These are phyloP conservation scores for Gibbula magus DNA, from an alignment of 2,888 invertebrate species.

Conservation along the genomic window DNA sequence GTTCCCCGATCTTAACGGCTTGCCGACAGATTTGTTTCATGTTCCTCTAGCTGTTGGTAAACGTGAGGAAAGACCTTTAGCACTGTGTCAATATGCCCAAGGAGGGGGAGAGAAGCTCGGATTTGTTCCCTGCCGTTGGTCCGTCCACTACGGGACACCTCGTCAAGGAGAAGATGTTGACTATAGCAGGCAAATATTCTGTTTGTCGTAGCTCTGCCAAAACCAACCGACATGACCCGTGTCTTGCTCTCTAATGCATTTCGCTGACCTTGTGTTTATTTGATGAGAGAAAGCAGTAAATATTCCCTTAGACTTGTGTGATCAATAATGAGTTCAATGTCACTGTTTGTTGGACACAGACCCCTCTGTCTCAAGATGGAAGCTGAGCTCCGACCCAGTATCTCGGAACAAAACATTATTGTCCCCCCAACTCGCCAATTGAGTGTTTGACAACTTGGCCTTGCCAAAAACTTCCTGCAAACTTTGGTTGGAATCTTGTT, in stretches of 20 bases:
- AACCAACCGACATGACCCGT: slow-evolving; percentile 6
- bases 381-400: not conserved
- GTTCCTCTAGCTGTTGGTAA: not conserved
- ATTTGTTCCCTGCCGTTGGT: not conserved
- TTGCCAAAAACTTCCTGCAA: not conserved
- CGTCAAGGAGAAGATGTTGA: not conserved
- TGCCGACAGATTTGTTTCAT: not conserved
- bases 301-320: slow-evolving; percentile 2
- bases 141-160: not conserved
- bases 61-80: not conserved
- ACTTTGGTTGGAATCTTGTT: not conserved
- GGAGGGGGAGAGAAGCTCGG: not conserved
- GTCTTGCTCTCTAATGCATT: slow-evolving; percentile 5
- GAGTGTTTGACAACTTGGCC: not conserved
- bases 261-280: slow-evolving; percentile 16
- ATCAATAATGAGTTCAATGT: slow-evolving; percentile 15
- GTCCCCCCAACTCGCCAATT: not conserved
- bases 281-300: not conserved
- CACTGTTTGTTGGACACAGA: not conserved
- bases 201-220: slow-evolving; percentile 17
- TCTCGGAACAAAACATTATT: slow-evolving; percentile 9
- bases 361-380: not conserved
- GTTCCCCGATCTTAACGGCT: not conserved
- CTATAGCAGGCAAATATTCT: slow-evolving; percentile 17
- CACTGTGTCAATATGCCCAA: slow-evolving; percentile 14